A percentile compares a stretch with the other conserved stretches of the same genome.
Evolutionary conservation across 2,888 invertebrate genomes (phyloP).

Genomic region (Drosophila nigricruria): DNA sequence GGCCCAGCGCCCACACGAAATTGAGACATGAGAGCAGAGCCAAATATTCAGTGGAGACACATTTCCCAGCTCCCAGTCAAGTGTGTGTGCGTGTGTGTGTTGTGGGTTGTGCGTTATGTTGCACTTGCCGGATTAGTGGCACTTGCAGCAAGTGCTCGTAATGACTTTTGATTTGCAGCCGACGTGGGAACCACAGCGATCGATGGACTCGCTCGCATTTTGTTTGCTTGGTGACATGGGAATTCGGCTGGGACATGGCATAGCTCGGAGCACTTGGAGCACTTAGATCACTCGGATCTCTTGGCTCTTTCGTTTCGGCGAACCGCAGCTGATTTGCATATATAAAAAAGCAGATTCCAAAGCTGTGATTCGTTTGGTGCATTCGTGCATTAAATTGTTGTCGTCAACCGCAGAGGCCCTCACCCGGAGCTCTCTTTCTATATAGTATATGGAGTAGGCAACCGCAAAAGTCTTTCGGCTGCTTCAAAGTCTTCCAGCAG

Average conservation of each 20-base stretch:
- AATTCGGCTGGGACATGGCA: conserved; percentile 24
- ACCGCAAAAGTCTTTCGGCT: conserved; percentile 62
- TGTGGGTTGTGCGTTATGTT: conserved; percentile 58
- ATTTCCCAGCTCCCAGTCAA: conserved; percentile 49
- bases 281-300: neutral
- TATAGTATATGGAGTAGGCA: conserved; percentile 9
- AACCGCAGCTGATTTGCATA: conserved; percentile 68
- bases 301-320: conserved; percentile 22
- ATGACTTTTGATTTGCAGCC: conserved; percentile 80
- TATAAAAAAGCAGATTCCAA: conserved; percentile 57
- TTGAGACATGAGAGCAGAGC: conserved; percentile 55
- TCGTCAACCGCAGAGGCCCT: conserved; percentile 54
- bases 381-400: conserved; percentile 77
- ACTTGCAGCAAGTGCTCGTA: conserved; percentile 67
- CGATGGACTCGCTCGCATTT: conserved; percentile 25
- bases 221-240: conserved; percentile 58
- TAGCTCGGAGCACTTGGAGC: conserved; percentile 3
- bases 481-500: conserved; percentile 63
- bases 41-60: conserved; percentile 35
- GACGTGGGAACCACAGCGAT: conserved; percentile 58
- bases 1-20: conserved; percentile 71
- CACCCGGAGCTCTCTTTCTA: conserved; percentile 26
- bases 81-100: conserved; percentile 36
- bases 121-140: conserved; percentile 73
- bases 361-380: conserved; percentile 48